Conservation (phyloP, 2,797 vertebrate species). For the Pogoniulus pusillus region DNA sequence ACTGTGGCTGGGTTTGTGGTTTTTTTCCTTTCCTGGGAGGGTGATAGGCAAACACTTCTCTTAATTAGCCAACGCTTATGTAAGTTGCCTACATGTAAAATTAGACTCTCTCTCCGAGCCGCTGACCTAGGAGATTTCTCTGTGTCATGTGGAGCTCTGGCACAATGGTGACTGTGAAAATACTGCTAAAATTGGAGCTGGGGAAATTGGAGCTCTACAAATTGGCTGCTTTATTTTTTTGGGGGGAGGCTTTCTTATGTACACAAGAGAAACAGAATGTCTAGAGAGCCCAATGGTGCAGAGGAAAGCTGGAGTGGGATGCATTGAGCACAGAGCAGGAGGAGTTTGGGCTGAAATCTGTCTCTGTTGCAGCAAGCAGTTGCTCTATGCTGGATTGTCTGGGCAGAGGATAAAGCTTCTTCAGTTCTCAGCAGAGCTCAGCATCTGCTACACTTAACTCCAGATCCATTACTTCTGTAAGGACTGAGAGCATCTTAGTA, state of each 20-base stretch:
- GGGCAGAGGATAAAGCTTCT: neutral
- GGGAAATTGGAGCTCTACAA: no score
- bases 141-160: constrained; percentile 67
- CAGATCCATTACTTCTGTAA: neutral
- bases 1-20: neutral
- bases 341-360: neutral
- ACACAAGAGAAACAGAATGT: constrained; percentile 56
- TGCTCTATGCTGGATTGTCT: neutral
- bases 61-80: constrained; percentile 73
- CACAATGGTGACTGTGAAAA: constrained; percentile 69
- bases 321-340: neutral
- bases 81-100: constrained; percentile 71
- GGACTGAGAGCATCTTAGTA: neutral
- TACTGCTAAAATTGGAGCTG: constrained; percentile 68
- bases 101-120: constrained; percentile 69
- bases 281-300: neutral
- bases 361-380: neutral
- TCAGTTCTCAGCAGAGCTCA: neutral
- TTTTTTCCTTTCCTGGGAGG: constrained; percentile 23
- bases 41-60: constrained; percentile 50
- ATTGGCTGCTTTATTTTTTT: constrained; percentile 61
- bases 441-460: constrained; percentile 23
- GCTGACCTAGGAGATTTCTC: constrained; percentile 69
- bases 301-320: constrained; percentile 9
- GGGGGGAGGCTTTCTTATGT: neutral